Evolutionary conservation across 1,140 invertebrate species (phyloP).

Genomic region (Hestina assimilis): DNA sequence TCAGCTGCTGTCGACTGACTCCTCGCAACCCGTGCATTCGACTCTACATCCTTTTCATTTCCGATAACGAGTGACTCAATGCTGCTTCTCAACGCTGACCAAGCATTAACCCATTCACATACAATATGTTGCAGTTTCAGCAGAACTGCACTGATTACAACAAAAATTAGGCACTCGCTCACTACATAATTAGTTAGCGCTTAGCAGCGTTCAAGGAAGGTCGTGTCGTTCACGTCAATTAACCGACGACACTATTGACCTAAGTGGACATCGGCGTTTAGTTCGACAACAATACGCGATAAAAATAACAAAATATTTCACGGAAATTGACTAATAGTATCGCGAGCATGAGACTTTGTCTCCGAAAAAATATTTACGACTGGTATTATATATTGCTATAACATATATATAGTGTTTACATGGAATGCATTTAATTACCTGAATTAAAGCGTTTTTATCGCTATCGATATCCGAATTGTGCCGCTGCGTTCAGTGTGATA

Average conservation of each 20-base stretch:
- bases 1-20: constrained; percentile 59
- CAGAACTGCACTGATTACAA: constrained; percentile 42
- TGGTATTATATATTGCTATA: constrained; percentile 4
- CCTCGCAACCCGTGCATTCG: constrained; percentile 36
- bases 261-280: constrained; percentile 4
- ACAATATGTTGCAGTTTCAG: constrained; percentile 34
- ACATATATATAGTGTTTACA: constrained; percentile 4
- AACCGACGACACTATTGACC: constrained; percentile 4
- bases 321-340: neutral
- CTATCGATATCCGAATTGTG: constrained; percentile 28
- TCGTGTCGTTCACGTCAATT: constrained; percentile 24
- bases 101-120: constrained; percentile 39
- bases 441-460: constrained; percentile 37
- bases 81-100: constrained; percentile 18
- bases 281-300: constrained; percentile 8
- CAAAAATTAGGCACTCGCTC: constrained; percentile 25
- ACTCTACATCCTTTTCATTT: constrained; percentile 59
- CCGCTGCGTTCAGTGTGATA: constrained; percentile 37
- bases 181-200: constrained; percentile 33
- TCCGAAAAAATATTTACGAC: neutral
- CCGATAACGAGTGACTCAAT: constrained; percentile 69
- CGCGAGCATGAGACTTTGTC: neutral
- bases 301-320: constrained; percentile 2
- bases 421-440: constrained; percentile 43
- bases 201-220: constrained; percentile 40